These are phyloP conservation scores for Zosterops pallidus DNA, from an alignment of 2,113 vertebrate genomes.

Conservation along the genomic window DNA sequence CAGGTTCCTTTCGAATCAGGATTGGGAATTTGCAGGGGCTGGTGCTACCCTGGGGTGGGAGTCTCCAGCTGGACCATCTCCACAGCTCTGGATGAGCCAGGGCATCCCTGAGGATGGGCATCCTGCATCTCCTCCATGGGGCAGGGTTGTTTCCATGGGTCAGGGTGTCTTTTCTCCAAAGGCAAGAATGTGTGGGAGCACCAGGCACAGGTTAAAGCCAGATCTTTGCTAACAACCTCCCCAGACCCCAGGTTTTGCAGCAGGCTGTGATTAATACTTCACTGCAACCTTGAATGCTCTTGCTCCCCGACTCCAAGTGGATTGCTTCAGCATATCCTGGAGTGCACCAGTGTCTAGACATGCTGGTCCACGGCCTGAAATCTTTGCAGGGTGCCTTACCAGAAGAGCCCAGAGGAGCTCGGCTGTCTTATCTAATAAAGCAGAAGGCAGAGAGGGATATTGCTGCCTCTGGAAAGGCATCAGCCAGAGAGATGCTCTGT, in stretches of 20 bases:
- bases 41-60: not conserved
- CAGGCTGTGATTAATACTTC: not conserved
- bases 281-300: not conserved
- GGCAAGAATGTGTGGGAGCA: not conserved
- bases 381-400: not conserved
- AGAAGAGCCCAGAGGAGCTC: not conserved
- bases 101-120: not conserved
- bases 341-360: not conserved
- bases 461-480: not conserved
- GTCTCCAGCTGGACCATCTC: not conserved
- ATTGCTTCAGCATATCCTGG: not conserved
- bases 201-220: not conserved
- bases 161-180: not conserved
- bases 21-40: not conserved
- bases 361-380: not conserved
- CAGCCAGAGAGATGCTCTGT: not conserved
- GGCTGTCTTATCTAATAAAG: not conserved
- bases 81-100: accelerated
- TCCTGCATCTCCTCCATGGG: accelerated
- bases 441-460: not conserved
- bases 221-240: accelerated
- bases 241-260: accelerated
- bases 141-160: not conserved
- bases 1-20: not conserved
- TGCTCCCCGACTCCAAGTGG: not conserved